These are phyloP conservation scores for Percopsis omiscomaycus DNA, from an alignment of 2,797 vertebrate species.

Conservation along the genomic window DNA sequence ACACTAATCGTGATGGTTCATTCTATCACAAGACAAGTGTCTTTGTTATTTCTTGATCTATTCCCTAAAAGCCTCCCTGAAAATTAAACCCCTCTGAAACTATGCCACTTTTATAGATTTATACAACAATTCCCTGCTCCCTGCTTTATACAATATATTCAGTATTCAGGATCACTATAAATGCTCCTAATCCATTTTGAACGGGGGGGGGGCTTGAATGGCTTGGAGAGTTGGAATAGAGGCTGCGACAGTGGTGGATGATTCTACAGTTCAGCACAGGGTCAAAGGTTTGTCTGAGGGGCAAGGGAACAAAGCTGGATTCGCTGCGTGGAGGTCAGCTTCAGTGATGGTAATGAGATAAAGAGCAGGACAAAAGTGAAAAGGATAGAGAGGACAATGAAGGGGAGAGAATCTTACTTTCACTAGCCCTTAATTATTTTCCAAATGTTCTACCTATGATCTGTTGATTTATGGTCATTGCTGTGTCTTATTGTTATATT, in stretches of 20 bases:
- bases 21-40: no score
- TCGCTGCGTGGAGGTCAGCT: constrained; percentile 59
- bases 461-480: constrained; percentile 70
- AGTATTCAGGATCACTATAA: background rate
- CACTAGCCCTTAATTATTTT: constrained; percentile 59
- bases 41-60: no score
- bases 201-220: constrained; percentile 30
- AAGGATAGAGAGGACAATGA: constrained; percentile 59
- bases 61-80: background rate
- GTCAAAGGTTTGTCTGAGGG: constrained; percentile 74
- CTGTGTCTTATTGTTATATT: constrained; percentile 47
- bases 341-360: constrained; percentile 80
- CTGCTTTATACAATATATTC: background rate
- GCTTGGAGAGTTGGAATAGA: constrained; percentile 44
- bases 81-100: constrained; percentile 31
- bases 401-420: constrained; percentile 62
- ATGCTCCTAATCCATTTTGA: constrained; percentile 9
- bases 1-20: no score
- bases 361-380: constrained; percentile 74
- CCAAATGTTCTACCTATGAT: constrained; percentile 66
- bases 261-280: constrained; percentile 77
- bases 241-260: constrained; percentile 78
- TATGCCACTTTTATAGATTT: constrained; percentile 12
- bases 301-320: constrained; percentile 68
- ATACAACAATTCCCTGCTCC: background rate